Conservation (phyloP, 2,797 vertebrate genomes). For the Pseudochirops corinnae region DNA sequence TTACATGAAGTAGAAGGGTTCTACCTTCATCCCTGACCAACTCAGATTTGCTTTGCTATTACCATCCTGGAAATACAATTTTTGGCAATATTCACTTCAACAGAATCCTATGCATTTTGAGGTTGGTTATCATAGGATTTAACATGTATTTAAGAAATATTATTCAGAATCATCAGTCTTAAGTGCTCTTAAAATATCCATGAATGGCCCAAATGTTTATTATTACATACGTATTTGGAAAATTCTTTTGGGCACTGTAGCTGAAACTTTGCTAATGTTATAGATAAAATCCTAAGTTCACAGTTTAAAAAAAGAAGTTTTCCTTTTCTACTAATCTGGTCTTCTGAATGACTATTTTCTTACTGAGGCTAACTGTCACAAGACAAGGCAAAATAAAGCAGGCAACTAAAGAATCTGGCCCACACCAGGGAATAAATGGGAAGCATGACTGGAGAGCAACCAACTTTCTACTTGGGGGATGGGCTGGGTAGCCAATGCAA, state of each 20-base stretch:
- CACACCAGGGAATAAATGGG: neutral
- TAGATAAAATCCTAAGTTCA: neutral
- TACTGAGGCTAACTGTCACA: slow-evolving; percentile 1
- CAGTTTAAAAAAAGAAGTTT: slow-evolving; percentile 19
- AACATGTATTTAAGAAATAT: neutral
- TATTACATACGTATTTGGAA: slow-evolving; percentile 1
- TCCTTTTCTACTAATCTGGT: neutral
- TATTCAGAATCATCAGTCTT: slow-evolving; percentile 8
- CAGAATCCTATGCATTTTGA: slow-evolving; percentile 38
- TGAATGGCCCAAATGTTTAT: slow-evolving; percentile 14
- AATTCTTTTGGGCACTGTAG: neutral
- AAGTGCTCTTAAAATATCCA: neutral
- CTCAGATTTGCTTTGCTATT: slow-evolving; percentile 5
- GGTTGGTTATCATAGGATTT: neutral
- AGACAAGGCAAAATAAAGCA: slow-evolving; percentile 34
- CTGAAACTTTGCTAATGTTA: slow-evolving; percentile 28
- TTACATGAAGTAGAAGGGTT: neutral
- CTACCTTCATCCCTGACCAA: neutral
- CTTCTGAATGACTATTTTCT: slow-evolving; percentile 7
- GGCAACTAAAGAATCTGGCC: slow-evolving; percentile 21
- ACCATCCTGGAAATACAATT: neutral
- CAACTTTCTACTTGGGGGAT: neutral
- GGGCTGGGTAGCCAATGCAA: neutral
- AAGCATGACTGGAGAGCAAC: neutral
- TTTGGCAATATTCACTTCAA: slow-evolving; percentile 32